Evolutionary conservation across 2,113 vertebrate species (phyloP).

Genomic region (Pogonocichla stellata): DNA sequence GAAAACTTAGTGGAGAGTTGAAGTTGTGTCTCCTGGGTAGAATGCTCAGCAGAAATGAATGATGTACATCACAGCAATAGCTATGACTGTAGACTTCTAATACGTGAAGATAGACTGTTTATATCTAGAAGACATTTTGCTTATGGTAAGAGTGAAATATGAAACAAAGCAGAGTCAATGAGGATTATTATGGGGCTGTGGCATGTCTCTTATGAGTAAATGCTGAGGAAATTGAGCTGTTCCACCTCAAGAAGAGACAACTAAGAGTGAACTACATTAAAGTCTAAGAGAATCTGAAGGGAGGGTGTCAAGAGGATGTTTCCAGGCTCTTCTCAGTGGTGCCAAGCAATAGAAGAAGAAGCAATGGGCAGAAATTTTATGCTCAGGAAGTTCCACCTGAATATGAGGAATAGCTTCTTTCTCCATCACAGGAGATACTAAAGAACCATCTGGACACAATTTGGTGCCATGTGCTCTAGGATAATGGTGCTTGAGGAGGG

Average conservation of each 20-base stretch:
- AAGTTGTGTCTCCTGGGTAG: neutral
- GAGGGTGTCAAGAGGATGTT: neutral
- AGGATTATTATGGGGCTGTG: neutral
- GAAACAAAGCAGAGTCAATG: neutral
- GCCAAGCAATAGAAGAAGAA: neutral
- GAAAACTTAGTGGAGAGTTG: neutral
- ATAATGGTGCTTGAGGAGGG: neutral
- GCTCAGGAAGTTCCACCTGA: neutral
- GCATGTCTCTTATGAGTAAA: neutral
- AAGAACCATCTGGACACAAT: neutral
- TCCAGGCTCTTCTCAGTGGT: neutral
- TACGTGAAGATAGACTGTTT: neutral
- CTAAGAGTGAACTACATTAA: neutral
- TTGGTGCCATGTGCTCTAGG: neutral
- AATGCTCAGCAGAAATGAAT: neutral
- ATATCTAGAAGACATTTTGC: neutral
- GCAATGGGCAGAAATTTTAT: neutral
- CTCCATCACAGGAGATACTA: neutral
- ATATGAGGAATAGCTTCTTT: neutral
- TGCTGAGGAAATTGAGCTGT: fast-evolving
- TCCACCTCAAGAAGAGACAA: neutral
- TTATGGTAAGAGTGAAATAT: neutral
- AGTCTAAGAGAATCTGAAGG: neutral
- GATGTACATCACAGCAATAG: neutral
- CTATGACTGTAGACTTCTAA: neutral